A percentile compares a stretch with the other conserved stretches of the same genome.
Conservation (phyloP, 2,797 vertebrate genomes). For the Centropyge bicolor region DNA sequence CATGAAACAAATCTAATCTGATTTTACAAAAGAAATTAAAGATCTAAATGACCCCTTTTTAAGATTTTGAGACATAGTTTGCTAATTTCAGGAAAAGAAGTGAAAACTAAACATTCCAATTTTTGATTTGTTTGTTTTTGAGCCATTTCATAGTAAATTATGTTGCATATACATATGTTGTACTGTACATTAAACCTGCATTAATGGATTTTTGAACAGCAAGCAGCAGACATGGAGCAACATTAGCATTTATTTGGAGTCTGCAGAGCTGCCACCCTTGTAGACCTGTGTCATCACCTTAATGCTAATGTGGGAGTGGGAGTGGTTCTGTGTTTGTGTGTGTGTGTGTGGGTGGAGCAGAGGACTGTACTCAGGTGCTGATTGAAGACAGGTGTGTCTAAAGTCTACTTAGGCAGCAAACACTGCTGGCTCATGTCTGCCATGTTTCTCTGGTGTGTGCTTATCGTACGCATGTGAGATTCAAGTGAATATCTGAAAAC, state of each 20-base stretch:
- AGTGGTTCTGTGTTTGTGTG: no score
- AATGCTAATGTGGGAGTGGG: no score
- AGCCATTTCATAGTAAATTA: background rate
- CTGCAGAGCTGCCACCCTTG: no score
- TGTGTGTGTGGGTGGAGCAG: no score
- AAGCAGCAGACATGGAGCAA: background rate
- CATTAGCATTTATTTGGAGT: background rate
- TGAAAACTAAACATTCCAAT: background rate
- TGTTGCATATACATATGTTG: background rate
- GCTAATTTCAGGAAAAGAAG: background rate
- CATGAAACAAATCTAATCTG: background rate
- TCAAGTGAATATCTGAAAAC: no score
- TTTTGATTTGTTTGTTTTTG: background rate
- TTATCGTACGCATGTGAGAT: no score
- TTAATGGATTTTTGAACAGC: background rate
- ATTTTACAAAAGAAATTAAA: background rate
- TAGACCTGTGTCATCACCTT: no score
- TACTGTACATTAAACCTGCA: background rate
- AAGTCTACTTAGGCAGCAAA: background rate
- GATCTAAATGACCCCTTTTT: no score
- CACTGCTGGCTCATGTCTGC: background rate
- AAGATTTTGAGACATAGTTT: no score
- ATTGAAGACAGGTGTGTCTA: background rate
- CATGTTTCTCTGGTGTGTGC: background rate
- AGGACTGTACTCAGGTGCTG: no score